These are phyloP conservation scores for Thalassoma bifasciatum DNA, from an alignment of 2,113 vertebrate genomes.

Conservation along the genomic window DNA sequence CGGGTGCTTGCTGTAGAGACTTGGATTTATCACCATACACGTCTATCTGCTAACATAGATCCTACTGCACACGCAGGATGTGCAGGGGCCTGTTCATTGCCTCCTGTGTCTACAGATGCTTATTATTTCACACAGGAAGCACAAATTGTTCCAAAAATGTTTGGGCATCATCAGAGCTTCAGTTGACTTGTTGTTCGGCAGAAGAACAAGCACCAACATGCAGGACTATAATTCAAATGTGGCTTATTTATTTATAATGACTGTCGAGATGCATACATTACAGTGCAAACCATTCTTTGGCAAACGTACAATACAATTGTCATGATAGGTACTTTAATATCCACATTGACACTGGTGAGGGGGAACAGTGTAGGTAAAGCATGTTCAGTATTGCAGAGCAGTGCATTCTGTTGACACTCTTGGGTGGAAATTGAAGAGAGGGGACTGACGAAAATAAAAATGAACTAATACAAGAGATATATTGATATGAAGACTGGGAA, in stretches of 20 bases:
- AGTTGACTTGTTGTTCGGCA: background rate
- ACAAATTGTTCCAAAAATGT: too few relatives aligned
- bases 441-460: slow-evolving; percentile 17
- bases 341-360: slow-evolving; percentile 65
- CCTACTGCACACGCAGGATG: too few relatives aligned
- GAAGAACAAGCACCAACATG: slow-evolving; percentile 43
- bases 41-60: too few relatives aligned
- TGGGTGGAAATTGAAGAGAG: slow-evolving; percentile 26
- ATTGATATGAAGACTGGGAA: slow-evolving; percentile 35
- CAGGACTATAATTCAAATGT: slow-evolving; percentile 65
- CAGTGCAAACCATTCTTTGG: slow-evolving; percentile 89
- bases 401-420: slow-evolving; percentile 61
- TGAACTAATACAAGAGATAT: slow-evolving; percentile 33
- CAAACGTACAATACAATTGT: slow-evolving; percentile 84
- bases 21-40: too few relatives aligned
- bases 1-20: too few relatives aligned
- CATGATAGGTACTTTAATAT: slow-evolving; percentile 67
- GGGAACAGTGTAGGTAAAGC: slow-evolving; percentile 70
- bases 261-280: slow-evolving; percentile 83
- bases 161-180: too few relatives aligned
- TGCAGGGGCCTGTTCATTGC: too few relatives aligned
- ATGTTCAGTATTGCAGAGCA: slow-evolving; percentile 77
- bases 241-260: slow-evolving; percentile 80
- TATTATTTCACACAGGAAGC: too few relatives aligned
- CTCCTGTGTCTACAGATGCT: too few relatives aligned